Evolutionary conservation across 2,113 vertebrate genomes (phyloP).

Genomic region (Ammospiza caudacuta): DNA sequence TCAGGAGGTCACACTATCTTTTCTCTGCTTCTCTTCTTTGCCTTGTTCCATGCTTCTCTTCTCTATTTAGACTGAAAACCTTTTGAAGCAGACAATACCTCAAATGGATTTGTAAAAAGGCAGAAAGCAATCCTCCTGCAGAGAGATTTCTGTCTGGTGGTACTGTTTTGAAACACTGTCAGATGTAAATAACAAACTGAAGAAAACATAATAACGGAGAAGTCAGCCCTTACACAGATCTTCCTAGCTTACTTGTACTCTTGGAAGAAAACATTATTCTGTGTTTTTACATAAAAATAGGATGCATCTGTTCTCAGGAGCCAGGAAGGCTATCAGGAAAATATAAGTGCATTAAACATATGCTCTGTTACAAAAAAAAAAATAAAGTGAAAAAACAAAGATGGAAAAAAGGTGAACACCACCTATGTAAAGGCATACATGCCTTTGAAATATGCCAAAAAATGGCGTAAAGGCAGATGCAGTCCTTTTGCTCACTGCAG

Average conservation of each 20-base stretch:
- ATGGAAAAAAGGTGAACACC: background rate
- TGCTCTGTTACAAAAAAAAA: background rate
- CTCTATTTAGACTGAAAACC: background rate
- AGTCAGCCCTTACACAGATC: background rate
- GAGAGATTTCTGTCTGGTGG: background rate
- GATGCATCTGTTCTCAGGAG: background rate
- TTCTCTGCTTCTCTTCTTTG: background rate
- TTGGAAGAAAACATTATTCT: background rate
- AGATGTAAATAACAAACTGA: conserved; percentile 40
- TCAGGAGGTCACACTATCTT: background rate
- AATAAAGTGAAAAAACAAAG: background rate
- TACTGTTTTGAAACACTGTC: conserved; percentile 34
- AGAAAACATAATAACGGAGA: background rate
- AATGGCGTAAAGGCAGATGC: background rate
- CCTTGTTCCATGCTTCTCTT: background rate
- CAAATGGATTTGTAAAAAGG: background rate
- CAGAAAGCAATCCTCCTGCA: background rate
- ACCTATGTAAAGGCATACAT: background rate
- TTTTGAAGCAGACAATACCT: conserved; percentile 23
- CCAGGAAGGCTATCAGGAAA: background rate
- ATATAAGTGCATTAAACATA: background rate
- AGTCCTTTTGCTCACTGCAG: background rate
- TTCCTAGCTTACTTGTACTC: background rate
- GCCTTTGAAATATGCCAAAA: background rate
- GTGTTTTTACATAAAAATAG: background rate